Evolutionary conservation across 2,113 vertebrate genomes (phyloP).

Genomic region (Rhabdornis inornatus): DNA sequence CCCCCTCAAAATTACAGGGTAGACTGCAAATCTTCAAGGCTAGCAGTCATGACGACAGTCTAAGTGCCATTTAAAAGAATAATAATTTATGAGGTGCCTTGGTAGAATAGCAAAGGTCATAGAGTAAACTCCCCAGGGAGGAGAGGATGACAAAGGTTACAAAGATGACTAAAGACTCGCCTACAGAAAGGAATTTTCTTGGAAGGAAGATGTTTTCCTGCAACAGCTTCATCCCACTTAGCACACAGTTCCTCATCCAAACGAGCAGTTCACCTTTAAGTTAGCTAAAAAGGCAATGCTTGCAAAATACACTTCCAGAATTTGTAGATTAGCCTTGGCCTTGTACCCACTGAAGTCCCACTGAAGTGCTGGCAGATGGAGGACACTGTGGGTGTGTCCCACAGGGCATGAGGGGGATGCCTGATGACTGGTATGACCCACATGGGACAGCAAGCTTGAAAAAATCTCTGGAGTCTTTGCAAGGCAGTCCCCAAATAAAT

Average conservation of each 20-base stretch:
- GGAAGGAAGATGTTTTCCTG: slow-evolving; percentile 1
- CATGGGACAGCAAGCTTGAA: not conserved
- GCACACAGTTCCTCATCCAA: not conserved
- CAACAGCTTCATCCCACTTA: slow-evolving; percentile 3
- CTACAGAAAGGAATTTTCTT: slow-evolving; percentile 4
- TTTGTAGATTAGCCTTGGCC: not conserved
- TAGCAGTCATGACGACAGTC: slow-evolving; percentile 49
- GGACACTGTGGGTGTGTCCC: not conserved
- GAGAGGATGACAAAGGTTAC: slow-evolving; percentile 24
- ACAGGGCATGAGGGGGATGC: not conserved
- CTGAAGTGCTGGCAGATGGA: not conserved
- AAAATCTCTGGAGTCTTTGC: not conserved
- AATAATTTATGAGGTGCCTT: slow-evolving; percentile 57
- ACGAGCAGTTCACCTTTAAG: not conserved
- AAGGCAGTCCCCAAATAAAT: not conserved
- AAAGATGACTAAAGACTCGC: slow-evolving; percentile 32
- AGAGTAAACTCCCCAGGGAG: slow-evolving; percentile 6
- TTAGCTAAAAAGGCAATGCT: not conserved
- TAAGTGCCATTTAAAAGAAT: slow-evolving; percentile 71
- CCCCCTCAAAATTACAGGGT: slow-evolving; percentile 66
- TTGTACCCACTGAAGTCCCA: not conserved
- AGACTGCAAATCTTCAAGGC: slow-evolving; percentile 67
- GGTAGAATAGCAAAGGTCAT: slow-evolving; percentile 46
- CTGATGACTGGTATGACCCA: not conserved
- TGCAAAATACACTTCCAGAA: not conserved